Conservation (phyloP, 2,797 vertebrate genomes). For the Lutjanus campechanus region DNA sequence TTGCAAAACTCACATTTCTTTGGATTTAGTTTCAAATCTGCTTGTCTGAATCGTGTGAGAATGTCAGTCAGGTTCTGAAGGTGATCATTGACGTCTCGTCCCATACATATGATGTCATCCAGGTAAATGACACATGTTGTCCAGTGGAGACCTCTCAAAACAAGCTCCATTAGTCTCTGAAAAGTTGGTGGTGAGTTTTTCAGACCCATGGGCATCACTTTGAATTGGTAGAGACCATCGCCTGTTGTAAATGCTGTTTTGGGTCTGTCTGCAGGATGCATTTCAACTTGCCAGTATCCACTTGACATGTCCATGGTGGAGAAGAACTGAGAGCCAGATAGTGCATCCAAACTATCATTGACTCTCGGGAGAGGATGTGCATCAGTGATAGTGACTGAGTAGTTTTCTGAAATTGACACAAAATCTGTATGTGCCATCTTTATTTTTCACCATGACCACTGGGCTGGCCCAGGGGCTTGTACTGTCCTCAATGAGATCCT, state of each 20-base stretch:
- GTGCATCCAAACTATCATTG: background rate
- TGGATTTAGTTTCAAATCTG: conserved; percentile 52
- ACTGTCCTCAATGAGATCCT: conserved; percentile 10
- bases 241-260: conserved; percentile 48
- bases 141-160: conserved; percentile 47
- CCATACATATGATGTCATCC: conserved; percentile 42
- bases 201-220: conserved; percentile 45
- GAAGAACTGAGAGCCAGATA: background rate
- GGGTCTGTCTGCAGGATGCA: conserved; percentile 16
- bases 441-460: conserved; percentile 8
- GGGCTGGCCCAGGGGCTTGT: conserved; percentile 10
- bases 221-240: conserved; percentile 35
- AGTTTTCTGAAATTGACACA: conserved; percentile 16
- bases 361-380: background rate
- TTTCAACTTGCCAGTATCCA: conserved; percentile 41
- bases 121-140: conserved; percentile 42
- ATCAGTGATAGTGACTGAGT: conserved; percentile 14
- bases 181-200: conserved; percentile 30
- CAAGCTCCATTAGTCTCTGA: conserved; percentile 47
- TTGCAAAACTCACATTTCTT: conserved; percentile 44
- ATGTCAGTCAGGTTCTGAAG: conserved; percentile 38
- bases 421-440: conserved; percentile 25
- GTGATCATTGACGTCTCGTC: conserved; percentile 32
- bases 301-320: conserved; percentile 22
- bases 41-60: conserved; percentile 34